Base-by-base conservation (phyloP, 2,888 invertebrate species). In the Drosophila rubida region DNA sequence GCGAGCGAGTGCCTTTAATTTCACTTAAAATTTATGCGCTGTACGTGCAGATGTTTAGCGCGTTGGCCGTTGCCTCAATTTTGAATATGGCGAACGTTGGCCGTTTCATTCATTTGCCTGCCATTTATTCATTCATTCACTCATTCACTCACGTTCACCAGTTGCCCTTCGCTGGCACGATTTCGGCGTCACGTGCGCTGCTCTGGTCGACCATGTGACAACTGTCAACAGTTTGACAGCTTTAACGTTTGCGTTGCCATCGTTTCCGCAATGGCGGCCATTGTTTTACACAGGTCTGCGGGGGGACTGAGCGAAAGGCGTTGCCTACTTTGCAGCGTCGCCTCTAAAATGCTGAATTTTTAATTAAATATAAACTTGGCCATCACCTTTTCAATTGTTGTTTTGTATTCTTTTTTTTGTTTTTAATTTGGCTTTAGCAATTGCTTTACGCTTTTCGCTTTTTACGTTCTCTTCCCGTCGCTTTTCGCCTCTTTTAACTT, bases 161-260 rank as follows among this genome's bases (percentile, higher is more conserved):
- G 49, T 45, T 68, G 51, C 25, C 50, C 46, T 37, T 62, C 48
- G 4, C 59, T 63, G 55, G 58, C 53, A 53, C 37, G 62, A 45
- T 51, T 55, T 11, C n/a, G 30, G 16, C 61, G 86, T 79, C 87
- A 82, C 87, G 82, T 86, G 79, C 87, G 65, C 72, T 62, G 42
- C 64, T 50, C 57, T 61, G 69, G 66, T 70, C 85, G 61, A 87
- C 81, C 84, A 87, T 87, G 87, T 88, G 89, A 84, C 89, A 84
- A 88, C 78, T 87, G 84, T 85, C 84, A 87, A 81, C 89, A 78
- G 88, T 85, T 75, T 72, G 84, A 78, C 80, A 76, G 76, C 78
- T 57, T 49, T 54, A 66, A 55, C 79, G 61, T 44, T 51, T 55
- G 59, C 68, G 60, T 66, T 74, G 70, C 71, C 72, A 66, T 78